Conservation (phyloP, 2,797 vertebrate genomes). For the Ctenosaura bakeri region DNA sequence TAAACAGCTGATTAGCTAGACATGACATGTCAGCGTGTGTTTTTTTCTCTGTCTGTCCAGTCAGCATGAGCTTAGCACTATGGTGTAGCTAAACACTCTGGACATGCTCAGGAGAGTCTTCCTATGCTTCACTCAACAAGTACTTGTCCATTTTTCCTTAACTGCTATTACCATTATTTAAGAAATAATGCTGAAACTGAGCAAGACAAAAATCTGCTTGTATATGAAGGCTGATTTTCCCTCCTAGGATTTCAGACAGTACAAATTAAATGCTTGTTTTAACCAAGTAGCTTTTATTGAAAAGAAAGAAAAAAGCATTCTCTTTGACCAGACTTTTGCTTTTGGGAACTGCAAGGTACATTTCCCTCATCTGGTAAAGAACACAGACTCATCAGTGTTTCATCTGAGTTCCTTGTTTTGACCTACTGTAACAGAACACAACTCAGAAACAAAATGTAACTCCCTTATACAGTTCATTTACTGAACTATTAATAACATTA, state of each 20-base stretch:
- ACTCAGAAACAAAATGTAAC: neutral
- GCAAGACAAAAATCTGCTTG: neutral
- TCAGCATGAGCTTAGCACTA: no score
- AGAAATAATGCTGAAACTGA: neutral
- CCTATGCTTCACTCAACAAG: no score
- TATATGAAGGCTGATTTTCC: neutral
- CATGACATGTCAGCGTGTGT: no score
- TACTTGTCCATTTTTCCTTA: neutral
- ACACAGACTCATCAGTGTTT: neutral
- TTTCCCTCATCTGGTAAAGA: neutral
- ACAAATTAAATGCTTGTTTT: neutral
- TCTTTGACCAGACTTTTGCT: neutral
- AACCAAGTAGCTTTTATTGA: constrained; percentile 21
- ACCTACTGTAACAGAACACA: neutral
- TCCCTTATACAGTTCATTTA: constrained; percentile 29
- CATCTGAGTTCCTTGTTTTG: neutral
- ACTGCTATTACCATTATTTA: neutral
- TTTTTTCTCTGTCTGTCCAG: no score
- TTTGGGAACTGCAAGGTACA: neutral
- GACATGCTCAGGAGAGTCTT: no score
- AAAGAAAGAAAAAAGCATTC: neutral
- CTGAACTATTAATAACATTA: constrained; percentile 17
- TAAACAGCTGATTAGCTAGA: no score
- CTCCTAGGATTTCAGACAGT: neutral
- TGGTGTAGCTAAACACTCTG: no score